These are phyloP conservation scores for Parnassius apollo DNA, from an alignment of 2,888 invertebrate genomes.

Conservation along the genomic window DNA sequence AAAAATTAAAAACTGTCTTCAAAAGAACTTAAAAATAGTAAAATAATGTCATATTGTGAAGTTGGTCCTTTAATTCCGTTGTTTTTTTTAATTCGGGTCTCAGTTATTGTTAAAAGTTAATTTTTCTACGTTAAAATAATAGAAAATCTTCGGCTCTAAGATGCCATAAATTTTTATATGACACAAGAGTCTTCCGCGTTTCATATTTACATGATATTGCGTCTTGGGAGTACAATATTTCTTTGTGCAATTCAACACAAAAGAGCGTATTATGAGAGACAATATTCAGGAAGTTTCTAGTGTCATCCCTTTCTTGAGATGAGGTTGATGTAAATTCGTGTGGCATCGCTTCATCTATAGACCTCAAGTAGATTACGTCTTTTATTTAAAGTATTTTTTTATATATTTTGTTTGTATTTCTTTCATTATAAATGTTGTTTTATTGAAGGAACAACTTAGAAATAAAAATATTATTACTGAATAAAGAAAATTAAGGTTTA, in stretches of 20 bases:
- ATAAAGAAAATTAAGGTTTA: no score
- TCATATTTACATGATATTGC: slow-evolving; percentile 46
- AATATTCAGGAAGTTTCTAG: slow-evolving; percentile 22
- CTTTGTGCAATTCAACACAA: slow-evolving; percentile 30
- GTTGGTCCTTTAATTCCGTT: no score
- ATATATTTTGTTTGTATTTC: no score
- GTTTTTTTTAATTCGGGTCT: no score
- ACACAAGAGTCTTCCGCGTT: slow-evolving; percentile 25
- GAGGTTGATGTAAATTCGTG: slow-evolving; percentile 17
- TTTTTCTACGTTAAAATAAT: not conserved
- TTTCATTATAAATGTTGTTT: no score
- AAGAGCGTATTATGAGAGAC: slow-evolving; percentile 15
- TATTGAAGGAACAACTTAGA: no score
- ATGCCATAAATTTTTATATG: slow-evolving; percentile 34
- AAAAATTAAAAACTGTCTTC: no score
- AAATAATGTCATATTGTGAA: no score
- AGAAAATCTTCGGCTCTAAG: slow-evolving; percentile 5
- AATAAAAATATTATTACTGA: no score
- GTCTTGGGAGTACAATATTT: slow-evolving; percentile 34
- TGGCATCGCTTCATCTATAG: slow-evolving; percentile 7
- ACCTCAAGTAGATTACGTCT: not conserved
- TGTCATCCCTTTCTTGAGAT: slow-evolving; percentile 12
- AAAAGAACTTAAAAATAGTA: no score
- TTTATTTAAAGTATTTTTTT: no score
- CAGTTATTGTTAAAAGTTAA: no score